These are phyloP conservation scores for Tachuris rubrigastra DNA, from an alignment of 2,113 vertebrate genomes.

Conservation along the genomic window DNA sequence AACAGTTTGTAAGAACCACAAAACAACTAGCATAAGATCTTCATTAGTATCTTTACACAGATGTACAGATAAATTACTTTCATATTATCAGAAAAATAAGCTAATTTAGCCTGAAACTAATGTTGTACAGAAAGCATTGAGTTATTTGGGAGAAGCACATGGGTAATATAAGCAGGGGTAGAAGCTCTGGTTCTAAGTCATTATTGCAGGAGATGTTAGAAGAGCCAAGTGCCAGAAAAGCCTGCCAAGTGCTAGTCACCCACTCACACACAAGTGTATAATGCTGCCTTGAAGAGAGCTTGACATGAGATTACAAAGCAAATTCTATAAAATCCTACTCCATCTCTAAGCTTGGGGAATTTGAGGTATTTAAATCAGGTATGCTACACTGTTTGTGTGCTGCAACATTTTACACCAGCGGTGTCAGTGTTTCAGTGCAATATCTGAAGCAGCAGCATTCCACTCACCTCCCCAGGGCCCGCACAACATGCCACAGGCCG, in stretches of 20 bases:
- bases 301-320: not conserved
- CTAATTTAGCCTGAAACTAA: not conserved
- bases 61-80: not conserved
- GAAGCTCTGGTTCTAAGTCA: not conserved
- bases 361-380: not conserved
- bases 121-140: not conserved
- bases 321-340: not conserved
- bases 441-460: not conserved
- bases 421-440: not conserved
- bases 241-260: conserved; percentile 32
- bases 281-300: not conserved
- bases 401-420: not conserved
- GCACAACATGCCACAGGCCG: not conserved
- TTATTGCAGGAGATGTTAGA: not conserved
- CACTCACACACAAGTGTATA: not conserved
- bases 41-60: not conserved
- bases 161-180: not conserved
- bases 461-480: not conserved
- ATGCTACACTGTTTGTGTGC: not conserved
- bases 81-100: not conserved
- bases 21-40: not conserved
- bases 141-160: not conserved
- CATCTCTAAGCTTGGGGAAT: not conserved
- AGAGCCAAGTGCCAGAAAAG: not conserved
- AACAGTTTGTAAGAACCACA: not conserved